Percentiles rank a stretch among this genome's conserved stretches.
These are phyloP conservation scores for Leptopterna dolabrata DNA, from an alignment of 2,888 invertebrate genomes.

Conservation along the genomic window DNA sequence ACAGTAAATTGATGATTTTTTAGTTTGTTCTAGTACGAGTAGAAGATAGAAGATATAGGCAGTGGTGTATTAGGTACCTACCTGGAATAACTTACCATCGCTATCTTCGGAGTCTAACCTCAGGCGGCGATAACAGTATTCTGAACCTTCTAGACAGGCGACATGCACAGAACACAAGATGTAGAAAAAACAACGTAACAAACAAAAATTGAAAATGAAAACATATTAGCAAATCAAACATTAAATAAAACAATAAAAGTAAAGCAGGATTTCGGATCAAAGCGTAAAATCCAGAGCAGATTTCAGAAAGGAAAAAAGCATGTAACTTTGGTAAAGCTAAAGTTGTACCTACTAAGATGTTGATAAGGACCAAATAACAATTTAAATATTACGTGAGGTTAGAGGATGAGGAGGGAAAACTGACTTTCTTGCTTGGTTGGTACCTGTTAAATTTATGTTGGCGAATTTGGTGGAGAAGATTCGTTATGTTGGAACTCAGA, in stretches of 20 bases:
- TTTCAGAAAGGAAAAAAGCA: neutral
- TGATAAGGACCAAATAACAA: no score
- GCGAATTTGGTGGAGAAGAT: no score
- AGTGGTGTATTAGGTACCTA: constrained; percentile 25
- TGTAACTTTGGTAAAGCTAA: no score
- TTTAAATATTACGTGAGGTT: no score
- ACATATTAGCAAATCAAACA: constrained; percentile 32
- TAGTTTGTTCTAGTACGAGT: neutral
- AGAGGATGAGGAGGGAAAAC: no score
- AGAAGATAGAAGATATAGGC: neutral
- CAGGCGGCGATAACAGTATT: constrained; percentile 63
- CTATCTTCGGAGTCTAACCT: constrained; percentile 62
- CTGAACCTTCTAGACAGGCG: constrained; percentile 63
- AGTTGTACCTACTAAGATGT: no score
- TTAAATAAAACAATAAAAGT: neutral
- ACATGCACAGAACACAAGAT: constrained; percentile 60
- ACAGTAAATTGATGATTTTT: neutral
- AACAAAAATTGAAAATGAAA: constrained; percentile 47
- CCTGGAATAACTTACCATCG: constrained; percentile 62
- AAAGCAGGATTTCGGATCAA: neutral
- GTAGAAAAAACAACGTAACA: neutral
- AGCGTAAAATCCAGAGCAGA: neutral
- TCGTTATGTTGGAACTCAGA: no score
- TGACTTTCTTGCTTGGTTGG: no score
- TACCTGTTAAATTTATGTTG: no score